Conservation (phyloP, 1,140 invertebrate species). For the Platyscapa corneri region DNA sequence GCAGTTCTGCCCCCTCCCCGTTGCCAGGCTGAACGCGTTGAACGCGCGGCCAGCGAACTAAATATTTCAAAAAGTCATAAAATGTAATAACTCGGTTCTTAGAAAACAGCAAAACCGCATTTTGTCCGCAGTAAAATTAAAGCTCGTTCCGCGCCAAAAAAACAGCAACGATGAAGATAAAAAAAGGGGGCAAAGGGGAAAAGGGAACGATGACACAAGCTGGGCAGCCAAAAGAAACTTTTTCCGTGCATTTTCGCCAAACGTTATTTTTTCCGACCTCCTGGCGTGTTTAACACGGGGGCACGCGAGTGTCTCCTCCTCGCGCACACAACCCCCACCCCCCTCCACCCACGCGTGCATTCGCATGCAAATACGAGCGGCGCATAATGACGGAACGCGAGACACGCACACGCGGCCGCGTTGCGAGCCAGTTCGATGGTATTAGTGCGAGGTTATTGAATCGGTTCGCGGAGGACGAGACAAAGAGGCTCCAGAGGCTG, state of each 20-base stretch:
- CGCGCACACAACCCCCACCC: neutral
- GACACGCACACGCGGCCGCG: neutral
- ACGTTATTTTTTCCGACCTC: constrained; percentile 2
- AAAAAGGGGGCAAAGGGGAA: neutral
- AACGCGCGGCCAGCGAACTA: neutral
- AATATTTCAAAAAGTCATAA: constrained; percentile 45
- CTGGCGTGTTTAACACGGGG: too few relatives aligned
- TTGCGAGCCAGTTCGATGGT: neutral
- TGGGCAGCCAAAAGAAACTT: constrained; percentile 3
- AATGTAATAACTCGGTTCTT: constrained; percentile 27
- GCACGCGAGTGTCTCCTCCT: too few relatives aligned
- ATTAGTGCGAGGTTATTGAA: neutral
- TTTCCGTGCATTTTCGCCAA: constrained; percentile 9
- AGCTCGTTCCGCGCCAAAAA: constrained; percentile 2
- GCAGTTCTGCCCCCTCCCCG: neutral
- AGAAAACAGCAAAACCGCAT: constrained; percentile 30
- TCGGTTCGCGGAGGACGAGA: neutral
- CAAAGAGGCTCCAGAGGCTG: neutral
- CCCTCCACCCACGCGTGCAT: neutral
- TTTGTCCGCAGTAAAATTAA: constrained; percentile 31
- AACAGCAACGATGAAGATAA: neutral
- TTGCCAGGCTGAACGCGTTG: neutral
- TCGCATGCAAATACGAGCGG: constrained; percentile 30
- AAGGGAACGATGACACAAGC: neutral
- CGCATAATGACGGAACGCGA: constrained; percentile 3